These are phyloP conservation scores for Melitaea athalia DNA, from an alignment of 2,888 invertebrate species.

Conservation along the genomic window DNA sequence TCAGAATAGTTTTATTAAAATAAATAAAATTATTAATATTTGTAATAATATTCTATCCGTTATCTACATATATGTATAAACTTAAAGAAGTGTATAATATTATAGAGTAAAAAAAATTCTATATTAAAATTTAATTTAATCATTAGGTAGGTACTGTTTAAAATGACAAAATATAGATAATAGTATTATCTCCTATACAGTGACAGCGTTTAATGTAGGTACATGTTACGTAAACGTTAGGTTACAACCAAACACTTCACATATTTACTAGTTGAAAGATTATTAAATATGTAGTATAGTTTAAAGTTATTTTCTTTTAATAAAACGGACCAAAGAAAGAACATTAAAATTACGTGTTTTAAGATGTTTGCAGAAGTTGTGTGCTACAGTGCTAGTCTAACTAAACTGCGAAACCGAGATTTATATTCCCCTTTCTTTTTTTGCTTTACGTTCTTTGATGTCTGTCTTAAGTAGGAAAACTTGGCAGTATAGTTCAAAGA, in stretches of 20 bases:
- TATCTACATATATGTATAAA: no score
- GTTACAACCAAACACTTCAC: not conserved
- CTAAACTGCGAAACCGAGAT: conserved; percentile 69
- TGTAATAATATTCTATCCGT: no score
- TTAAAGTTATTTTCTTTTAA: not conserved
- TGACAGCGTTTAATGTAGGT: no score
- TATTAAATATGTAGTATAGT: not conserved
- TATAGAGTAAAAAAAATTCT: no score
- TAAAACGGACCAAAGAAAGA: conserved; percentile 52
- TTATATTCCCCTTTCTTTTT: conserved; percentile 56
- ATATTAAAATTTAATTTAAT: no score
- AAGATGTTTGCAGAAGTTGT: conserved; percentile 45
- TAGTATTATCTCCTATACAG: no score
- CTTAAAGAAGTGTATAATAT: no score
- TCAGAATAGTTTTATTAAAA: not conserved
- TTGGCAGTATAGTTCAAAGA: not conserved
- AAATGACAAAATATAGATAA: no score
- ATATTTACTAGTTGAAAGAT: not conserved
- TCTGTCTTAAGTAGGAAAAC: not conserved
- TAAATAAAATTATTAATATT: not conserved
- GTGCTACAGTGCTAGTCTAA: conserved; percentile 65
- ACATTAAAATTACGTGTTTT: conserved; percentile 59
- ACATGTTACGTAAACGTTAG: no score
- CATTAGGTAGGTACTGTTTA: no score
- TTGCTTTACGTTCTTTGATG: not conserved